These are phyloP conservation scores for Papilio machaon DNA, from an alignment of 1,140 invertebrate genomes.

Conservation along the genomic window DNA sequence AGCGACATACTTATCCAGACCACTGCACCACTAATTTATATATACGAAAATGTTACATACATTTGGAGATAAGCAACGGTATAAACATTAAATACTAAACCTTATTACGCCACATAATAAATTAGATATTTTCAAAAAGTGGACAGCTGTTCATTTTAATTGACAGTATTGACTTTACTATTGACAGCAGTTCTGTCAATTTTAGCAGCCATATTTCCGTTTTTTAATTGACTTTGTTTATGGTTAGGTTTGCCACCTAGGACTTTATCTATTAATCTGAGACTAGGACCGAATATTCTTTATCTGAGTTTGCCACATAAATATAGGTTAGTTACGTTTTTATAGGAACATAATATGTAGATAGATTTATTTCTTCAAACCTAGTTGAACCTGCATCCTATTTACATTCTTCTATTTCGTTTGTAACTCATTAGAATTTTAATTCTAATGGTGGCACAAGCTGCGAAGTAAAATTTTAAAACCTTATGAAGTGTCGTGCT, in stretches of 20 bases:
- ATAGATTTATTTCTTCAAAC: not conserved
- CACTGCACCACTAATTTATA: constrained; percentile 38
- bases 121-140: constrained; percentile 41
- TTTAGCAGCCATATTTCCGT: constrained; percentile 29
- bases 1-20: constrained; percentile 72
- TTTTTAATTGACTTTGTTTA: constrained; percentile 18
- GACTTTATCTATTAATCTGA: no score
- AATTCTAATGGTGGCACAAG: not conserved
- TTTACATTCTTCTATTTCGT: not conserved
- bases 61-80: constrained; percentile 37
- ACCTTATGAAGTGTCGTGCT: not conserved
- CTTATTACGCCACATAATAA: constrained; percentile 37
- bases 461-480: no score
- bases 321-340: not conserved
- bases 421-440: not conserved
- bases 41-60: constrained; percentile 43
- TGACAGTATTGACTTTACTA: constrained; percentile 43
- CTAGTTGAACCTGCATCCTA: not conserved
- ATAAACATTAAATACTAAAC: constrained; percentile 29
- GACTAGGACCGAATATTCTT: no score
- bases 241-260: not conserved
- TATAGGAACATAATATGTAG: not conserved
- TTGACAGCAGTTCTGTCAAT: constrained; percentile 30
- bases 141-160: constrained; percentile 53
- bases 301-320: not conserved